Evolutionary conservation across 2,113 vertebrate species (phyloP), one percentile per base, ranked within the genome.

Genomic region (Ondatra zibethicus): DNA sequence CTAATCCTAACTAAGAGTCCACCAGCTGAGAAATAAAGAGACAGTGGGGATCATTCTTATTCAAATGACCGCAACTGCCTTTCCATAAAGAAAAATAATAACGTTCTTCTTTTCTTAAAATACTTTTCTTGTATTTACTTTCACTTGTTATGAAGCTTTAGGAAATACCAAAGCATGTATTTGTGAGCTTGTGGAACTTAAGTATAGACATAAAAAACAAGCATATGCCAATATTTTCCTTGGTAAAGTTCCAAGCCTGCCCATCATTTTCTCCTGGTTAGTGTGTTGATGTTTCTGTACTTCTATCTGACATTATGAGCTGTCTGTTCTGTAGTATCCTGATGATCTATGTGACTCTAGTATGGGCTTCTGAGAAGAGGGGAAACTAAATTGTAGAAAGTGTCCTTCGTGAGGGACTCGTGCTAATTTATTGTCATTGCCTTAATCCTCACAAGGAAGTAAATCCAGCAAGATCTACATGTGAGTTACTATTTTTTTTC

Each of bases 151-250:
- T 17, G 73, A 19, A 85, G 7, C 47, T 87, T 76, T 76, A 81
- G 13, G 8, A 33, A 7, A n/a, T 2, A 7, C 81, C 17, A 73
- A 88, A 88, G 31, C 55, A 58, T 36, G 1, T 47, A 77, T 70
- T 96, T 95, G 11, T 84, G 55, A 52, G 81, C 77, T 78, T 73
- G 55, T 90, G 55, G 82, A 3, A 73, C 47, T 87, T 96, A 55
- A 5, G 1, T 23, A 3, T 8, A 76, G 47, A 72, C 25, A 50
- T 36, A 95, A 86, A 7, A 10, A 58, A 4, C 52, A 66, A 39
- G n/a, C 47, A 12, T 77, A 14, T 45, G 29, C n/a, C 39, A 72
- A 63, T 93, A 0, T 76, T 80, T 94, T 89, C n/a, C 1, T 58
- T 25, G 65, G 9, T 50, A 66, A 33, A 31, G 5, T 29, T 89